Evolutionary conservation across 2,113 vertebrate genomes (phyloP).

Genomic region (Ptilorrhoa leucosticta): DNA sequence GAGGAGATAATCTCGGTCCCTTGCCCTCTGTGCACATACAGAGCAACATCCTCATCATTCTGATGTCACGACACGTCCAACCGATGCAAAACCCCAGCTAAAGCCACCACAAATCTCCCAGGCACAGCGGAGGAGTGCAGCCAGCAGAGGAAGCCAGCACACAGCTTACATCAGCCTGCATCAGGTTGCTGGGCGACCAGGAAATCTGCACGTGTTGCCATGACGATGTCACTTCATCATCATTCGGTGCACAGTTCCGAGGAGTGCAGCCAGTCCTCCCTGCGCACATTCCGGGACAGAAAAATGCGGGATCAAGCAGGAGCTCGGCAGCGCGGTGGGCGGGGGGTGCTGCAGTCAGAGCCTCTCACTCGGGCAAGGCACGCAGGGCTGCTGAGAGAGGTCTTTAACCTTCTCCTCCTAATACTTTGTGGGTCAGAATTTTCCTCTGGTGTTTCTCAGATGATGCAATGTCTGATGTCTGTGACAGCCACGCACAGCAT

Average conservation of each 20-base stretch:
- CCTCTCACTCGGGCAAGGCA: rapidly evolving
- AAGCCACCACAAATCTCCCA: not conserved
- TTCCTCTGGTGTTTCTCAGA: not conserved
- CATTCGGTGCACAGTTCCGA: slow-evolving; percentile 55
- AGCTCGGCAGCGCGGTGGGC: rapidly evolving
- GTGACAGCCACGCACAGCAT: not conserved
- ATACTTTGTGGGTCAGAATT: not conserved
- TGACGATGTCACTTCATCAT: slow-evolving; percentile 80
- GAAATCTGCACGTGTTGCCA: slow-evolving; percentile 84
- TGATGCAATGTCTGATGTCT: not conserved
- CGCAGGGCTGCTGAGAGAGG: not conserved
- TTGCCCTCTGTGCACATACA: not conserved
- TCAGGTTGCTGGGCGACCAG: slow-evolving; percentile 76
- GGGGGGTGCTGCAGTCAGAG: not conserved
- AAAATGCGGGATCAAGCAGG: not conserved
- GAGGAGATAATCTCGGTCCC: not conserved
- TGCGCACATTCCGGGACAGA: not conserved
- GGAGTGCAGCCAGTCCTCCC: not conserved
- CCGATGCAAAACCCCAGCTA: not conserved
- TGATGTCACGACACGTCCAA: not conserved
- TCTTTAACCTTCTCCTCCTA: not conserved
- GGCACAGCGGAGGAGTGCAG: slow-evolving; percentile 46
- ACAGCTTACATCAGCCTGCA: slow-evolving; percentile 79
- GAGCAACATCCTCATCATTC: not conserved
- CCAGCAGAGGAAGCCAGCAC: slow-evolving; percentile 60